These are phyloP conservation scores for Cynoglossus semilaevis DNA, from an alignment of 2,113 vertebrate species.

Conservation along the genomic window DNA sequence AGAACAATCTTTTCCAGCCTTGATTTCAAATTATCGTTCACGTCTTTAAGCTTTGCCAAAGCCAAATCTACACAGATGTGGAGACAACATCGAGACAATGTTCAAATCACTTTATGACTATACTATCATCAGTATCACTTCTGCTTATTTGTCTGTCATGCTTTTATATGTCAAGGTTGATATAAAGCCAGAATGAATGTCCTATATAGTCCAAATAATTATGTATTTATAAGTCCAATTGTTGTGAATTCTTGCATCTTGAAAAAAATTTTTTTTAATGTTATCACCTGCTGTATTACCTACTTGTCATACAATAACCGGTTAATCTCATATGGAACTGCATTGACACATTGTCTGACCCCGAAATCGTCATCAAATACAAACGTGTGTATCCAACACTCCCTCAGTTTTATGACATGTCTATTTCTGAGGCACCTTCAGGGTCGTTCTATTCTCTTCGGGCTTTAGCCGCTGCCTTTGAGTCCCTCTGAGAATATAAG, in stretches of 20 bases:
- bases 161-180: slow-evolving; percentile 66
- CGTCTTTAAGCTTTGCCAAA: slow-evolving; percentile 30
- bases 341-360: no score
- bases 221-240: no score
- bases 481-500: slow-evolving; percentile 38
- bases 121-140: slow-evolving; percentile 69
- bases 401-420: background rate
- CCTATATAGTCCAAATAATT: no score
- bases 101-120: slow-evolving; percentile 68
- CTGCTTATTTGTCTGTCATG: slow-evolving; percentile 74
- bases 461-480: slow-evolving; percentile 2
- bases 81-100: slow-evolving; percentile 65
- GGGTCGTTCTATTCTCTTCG: background rate
- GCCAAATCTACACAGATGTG: slow-evolving; percentile 53
- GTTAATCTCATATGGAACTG: no score
- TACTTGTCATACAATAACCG: no score
- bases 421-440: slow-evolving; percentile 9
- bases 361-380: background rate
- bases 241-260: no score
- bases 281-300: no score
- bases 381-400: background rate
- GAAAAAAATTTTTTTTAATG: no score
- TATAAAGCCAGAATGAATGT: slow-evolving; percentile 62
- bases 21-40: slow-evolving; percentile 41
- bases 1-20: slow-evolving; percentile 43